phyloP scores from a whole-genome alignment of 2,113 vertebrate species.

The Brachyistius frenatus region DNA sequence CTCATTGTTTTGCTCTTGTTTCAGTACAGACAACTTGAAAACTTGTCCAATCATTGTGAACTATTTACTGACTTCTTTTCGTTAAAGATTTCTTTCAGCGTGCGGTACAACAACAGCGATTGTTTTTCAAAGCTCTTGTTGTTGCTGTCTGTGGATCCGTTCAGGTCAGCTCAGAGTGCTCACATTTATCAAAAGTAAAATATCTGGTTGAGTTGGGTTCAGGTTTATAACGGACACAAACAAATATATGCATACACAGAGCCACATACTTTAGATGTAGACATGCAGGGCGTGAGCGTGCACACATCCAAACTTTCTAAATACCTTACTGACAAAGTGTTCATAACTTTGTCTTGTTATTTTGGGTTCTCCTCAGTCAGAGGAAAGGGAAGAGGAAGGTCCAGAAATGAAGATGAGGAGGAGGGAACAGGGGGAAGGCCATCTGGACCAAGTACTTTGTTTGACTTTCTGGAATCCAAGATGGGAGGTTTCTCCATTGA shows the following conservation, averaged over 20 bases:
- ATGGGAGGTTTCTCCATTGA: constrained; percentile 94
- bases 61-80: not conserved
- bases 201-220: not conserved
- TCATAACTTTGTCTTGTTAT: not conserved
- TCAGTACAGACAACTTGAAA: constrained; percentile 24
- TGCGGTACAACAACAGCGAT: not conserved
- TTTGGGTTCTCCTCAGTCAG: constrained; percentile 68
- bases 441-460: constrained; percentile 95
- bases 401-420: constrained; percentile 91
- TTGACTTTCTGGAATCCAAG: constrained; percentile 97
- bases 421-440: constrained; percentile 90
- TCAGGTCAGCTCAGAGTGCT: not conserved
- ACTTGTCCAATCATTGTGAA: constrained; percentile 14
- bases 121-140: constrained; percentile 9
- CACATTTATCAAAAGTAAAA: not conserved
- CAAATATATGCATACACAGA: not conserved
- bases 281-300: not conserved
- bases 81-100: not conserved
- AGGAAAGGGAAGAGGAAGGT: constrained; percentile 91
- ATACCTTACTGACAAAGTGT: not conserved
- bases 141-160: not conserved
- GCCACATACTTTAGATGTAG: not conserved
- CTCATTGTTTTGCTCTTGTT: constrained; percentile 35
- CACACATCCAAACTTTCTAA: not conserved
- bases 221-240: not conserved